Evolutionary conservation across 2,888 invertebrate species (phyloP), one percentile per base, ranked within the genome.

Genomic region (Heliconius aoede): DNA sequence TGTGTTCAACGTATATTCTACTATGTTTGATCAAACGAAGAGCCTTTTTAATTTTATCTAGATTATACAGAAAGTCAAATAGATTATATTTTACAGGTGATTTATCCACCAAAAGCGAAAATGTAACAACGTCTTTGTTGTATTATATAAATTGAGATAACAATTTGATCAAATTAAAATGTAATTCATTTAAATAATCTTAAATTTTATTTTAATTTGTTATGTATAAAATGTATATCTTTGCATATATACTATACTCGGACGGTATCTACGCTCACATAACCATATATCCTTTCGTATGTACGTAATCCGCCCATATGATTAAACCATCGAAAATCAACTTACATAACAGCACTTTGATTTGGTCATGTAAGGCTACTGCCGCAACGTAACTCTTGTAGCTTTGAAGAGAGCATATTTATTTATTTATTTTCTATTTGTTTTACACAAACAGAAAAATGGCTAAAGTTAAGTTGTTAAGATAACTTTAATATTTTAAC

Each of bases 271-370:
- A 46, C 18, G 21, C 7, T 46, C 13, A 32, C 72, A 32, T 76
- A n/a, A n/a, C n/a, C n/a, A n/a, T 72, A 73, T 36, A 67, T 73
- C 61, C 24, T 40, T 18, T 65, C 74, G 69, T 71, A 24, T 26
- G 51, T 51, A 62, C 2, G 46, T 69, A 62, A 51, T 61, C 61
- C 40, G 30, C 61, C 46, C 32, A 51, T 58, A 28, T 26, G 69
- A 69, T 75, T 75, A 82, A 81, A 83, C 83, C 84, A 80, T 81
- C 81, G 36, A 72, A 72, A 72, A 36, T 36, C 55, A 84, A 80
- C 84, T 89, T 89, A 88, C 83, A 86, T 90, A 87, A 90, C 86
- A 85, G 77, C 74, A 76, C 73, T 74, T 62, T 78, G 81, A 82
- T 82, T 83, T 81, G 81, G 81, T 81, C 81, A 82, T 82, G 80